Base-by-base conservation (phyloP, 2,888 invertebrate species). In the Dicranocentrus wangi region DNA sequence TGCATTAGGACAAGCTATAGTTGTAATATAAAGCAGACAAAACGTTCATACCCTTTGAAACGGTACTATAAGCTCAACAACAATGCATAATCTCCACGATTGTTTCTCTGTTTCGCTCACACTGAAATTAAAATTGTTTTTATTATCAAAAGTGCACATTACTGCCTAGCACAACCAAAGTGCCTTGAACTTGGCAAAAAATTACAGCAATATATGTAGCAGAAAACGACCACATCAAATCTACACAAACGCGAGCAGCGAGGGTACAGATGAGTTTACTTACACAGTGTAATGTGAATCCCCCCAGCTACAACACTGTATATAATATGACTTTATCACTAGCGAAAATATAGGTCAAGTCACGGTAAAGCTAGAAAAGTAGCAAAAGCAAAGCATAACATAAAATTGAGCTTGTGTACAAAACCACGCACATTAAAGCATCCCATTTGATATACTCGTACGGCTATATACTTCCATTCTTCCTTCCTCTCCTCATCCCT, bases 261-360 rank as follows among this genome's bases (percentile, higher is more conserved):
- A n/a, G n/a, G n/a, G n/a, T n/a, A n/a, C n/a, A n/a, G n/a, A n/a
- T n/a, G n/a, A n/a, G n/a, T n/a, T n/a, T n/a, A n/a, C n/a, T n/a
- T n/a, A n/a, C n/a, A n/a, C n/a, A n/a, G n/a, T n/a, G n/a, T n/a
- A n/a, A n/a, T n/a, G n/a, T n/a, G n/a, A n/a, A n/a, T n/a, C n/a
- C n/a, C n/a, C n/a, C n/a, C n/a, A n/a, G n/a, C n/a, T n/a, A n/a
- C n/a, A n/a, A n/a, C n/a, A n/a, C n/a, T n/a, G n/a, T n/a, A n/a
- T n/a, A n/a, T n/a, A n/a, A n/a, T n/a, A n/a, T n/a, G n/a, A n/a
- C n/a, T 21, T 51, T 51, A 68, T 65, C 53, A 76, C 21, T 68
- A 76, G 68, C 61, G 77, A 69, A 69, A 77, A 77, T 77, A 77
- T 77, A 61, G 77, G 77, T 77, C 77, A 77, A 77, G 69, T 77